These are phyloP conservation scores for Gryon sp. DNA, from an alignment of 1,140 invertebrate species.

Conservation along the genomic window DNA sequence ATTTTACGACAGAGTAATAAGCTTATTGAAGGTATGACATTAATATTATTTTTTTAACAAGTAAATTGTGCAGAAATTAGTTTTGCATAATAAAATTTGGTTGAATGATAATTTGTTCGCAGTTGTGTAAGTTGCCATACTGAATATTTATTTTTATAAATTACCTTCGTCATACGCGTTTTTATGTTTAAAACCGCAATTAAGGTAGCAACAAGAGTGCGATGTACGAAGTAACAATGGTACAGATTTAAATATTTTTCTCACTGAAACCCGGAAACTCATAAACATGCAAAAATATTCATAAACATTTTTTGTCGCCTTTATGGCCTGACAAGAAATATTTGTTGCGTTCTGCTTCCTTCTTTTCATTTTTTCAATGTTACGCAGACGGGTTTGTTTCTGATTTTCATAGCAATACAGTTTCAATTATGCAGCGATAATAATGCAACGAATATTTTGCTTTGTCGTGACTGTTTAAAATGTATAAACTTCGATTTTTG, in stretches of 20 bases:
- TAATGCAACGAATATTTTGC: constrained; percentile 54
- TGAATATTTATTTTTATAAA: constrained; percentile 41
- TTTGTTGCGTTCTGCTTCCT: constrained; percentile 38
- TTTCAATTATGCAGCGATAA: constrained; percentile 51
- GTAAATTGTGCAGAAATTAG: background rate
- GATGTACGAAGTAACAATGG: constrained; percentile 35
- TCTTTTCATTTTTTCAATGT: constrained; percentile 35
- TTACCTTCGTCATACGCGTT: constrained; percentile 29
- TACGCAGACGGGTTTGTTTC: constrained; percentile 27
- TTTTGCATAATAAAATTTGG: background rate
- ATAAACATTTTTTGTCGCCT: constrained; percentile 60
- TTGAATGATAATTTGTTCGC: background rate
- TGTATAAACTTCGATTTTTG: constrained; percentile 28
- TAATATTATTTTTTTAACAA: background rate
- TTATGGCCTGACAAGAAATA: constrained; percentile 50
- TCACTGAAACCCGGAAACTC: constrained; percentile 48
- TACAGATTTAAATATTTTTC: constrained; percentile 58
- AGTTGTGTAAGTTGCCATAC: background rate
- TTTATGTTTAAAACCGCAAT: constrained; percentile 57
- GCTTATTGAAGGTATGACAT: too few relatives aligned
- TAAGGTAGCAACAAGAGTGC: constrained; percentile 27
- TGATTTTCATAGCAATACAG: constrained; percentile 48
- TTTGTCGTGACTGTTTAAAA: constrained; percentile 43
- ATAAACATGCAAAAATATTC: constrained; percentile 64
- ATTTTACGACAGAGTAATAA: too few relatives aligned